phyloP scores from a whole-genome alignment of 1,140 invertebrate species.

The Cylas formicarius region DNA sequence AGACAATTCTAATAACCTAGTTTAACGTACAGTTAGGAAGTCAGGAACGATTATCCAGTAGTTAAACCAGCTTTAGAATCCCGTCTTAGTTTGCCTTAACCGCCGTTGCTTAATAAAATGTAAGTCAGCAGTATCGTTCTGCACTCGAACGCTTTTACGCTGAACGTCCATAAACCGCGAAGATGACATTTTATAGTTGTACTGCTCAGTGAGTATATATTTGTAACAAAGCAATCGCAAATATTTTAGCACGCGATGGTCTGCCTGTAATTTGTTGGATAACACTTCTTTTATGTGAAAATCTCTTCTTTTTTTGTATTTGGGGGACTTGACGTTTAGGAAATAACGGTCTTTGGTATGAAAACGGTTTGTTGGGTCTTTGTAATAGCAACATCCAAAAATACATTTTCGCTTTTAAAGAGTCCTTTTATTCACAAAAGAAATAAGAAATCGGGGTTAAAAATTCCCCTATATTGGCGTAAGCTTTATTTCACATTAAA shows the following conservation, averaged over 20 bases:
- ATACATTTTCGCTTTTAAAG: too few relatives aligned
- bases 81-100: not conserved
- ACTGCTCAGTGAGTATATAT: not conserved
- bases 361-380: too few relatives aligned
- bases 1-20: slow-evolving; percentile 1
- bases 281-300: too few relatives aligned
- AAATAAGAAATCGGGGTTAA: too few relatives aligned
- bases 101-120: not conserved
- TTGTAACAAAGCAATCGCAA: not conserved
- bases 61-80: slow-evolving; percentile 1
- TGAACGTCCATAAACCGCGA: not conserved
- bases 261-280: not conserved
- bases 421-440: too few relatives aligned
- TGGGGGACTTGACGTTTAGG: too few relatives aligned
- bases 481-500: too few relatives aligned
- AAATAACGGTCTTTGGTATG: too few relatives aligned
- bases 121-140: slow-evolving; percentile 4
- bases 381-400: too few relatives aligned
- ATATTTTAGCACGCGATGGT: not conserved
- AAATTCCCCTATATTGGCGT: too few relatives aligned
- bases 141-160: not conserved
- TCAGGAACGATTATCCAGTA: slow-evolving; percentile 4
- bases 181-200: not conserved
- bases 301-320: too few relatives aligned
- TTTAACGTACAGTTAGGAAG: slow-evolving; percentile 5